phyloP scores from a whole-genome alignment of 2,113 vertebrate species.

The Egretta garzetta region DNA sequence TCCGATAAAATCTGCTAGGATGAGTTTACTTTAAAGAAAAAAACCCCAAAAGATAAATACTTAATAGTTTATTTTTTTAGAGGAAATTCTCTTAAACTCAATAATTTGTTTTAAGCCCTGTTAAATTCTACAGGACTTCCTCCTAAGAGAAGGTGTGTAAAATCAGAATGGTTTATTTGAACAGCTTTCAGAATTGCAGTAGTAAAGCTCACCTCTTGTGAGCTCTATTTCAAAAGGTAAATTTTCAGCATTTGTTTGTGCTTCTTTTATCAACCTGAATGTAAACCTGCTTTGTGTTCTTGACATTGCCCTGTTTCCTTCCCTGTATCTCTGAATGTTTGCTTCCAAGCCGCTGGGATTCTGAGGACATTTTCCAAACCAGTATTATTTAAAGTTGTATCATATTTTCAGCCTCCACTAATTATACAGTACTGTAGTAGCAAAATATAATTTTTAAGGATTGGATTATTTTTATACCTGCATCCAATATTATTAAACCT shows the following conservation, averaged over 20 bases:
- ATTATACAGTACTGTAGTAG: conserved; percentile 80
- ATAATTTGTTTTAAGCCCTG: background rate
- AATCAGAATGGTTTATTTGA: conserved; percentile 21
- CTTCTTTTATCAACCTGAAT: conserved; percentile 41
- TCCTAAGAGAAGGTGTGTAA: background rate
- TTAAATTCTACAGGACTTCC: conserved; percentile 2
- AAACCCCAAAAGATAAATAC: background rate
- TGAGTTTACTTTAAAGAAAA: background rate
- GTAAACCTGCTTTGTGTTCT: conserved; percentile 25
- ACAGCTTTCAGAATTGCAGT: background rate
- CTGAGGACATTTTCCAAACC: conserved; percentile 44
- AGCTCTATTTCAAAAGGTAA: background rate
- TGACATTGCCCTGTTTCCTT: conserved; percentile 43
- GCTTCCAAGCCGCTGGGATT: conserved; percentile 56
- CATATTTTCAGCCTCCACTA: conserved; percentile 75
- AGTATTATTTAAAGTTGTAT: conserved; percentile 82
- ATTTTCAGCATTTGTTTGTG: conserved; percentile 16
- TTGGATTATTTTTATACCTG: conserved; percentile 83
- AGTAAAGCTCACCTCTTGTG: background rate
- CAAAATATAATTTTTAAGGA: conserved; percentile 80
- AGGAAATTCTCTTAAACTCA: background rate
- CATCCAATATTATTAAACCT: conserved; percentile 74
- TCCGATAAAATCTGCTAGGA: background rate
- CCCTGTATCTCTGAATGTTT: conserved; percentile 50
- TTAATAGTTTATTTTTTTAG: background rate